Evolutionary conservation across 2,797 vertebrate species (phyloP).

Genomic region (Sternotherus odoratus): DNA sequence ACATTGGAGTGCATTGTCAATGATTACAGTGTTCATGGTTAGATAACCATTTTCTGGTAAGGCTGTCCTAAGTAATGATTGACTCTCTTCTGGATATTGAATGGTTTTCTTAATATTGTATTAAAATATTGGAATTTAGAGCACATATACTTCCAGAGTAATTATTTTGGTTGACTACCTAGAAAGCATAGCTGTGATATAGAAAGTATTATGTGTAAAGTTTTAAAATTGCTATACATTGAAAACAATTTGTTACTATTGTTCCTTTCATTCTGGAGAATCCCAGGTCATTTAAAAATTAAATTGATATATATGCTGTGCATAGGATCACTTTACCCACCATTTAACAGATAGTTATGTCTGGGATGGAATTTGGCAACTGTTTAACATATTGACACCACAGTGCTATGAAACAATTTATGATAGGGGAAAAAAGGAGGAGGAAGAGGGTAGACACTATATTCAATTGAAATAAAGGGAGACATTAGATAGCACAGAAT

Average conservation of each 20-base stretch:
- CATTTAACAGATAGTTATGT: accelerated
- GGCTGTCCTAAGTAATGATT: accelerated
- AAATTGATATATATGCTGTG: neutral
- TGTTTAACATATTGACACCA: accelerated
- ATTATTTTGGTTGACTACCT: neutral
- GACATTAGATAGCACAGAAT: neutral
- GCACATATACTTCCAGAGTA: neutral
- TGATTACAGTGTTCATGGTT: neutral
- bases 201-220: neutral
- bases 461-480: neutral
- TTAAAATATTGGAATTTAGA: neutral
- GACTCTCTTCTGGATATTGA: accelerated
- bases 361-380: neutral
- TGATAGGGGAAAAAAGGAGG: accelerated
- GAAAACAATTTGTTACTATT: neutral
- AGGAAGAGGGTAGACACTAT: neutral
- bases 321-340: neutral
- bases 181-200: neutral
- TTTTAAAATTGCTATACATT: neutral
- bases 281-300: neutral
- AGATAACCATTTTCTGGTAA: accelerated
- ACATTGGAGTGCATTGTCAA: neutral
- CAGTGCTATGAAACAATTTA: neutral
- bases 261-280: neutral
- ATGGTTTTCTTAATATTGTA: accelerated